Evolutionary conservation across 2,797 vertebrate species (phyloP).

Genomic region (Pangasius sanitwongsei): DNA sequence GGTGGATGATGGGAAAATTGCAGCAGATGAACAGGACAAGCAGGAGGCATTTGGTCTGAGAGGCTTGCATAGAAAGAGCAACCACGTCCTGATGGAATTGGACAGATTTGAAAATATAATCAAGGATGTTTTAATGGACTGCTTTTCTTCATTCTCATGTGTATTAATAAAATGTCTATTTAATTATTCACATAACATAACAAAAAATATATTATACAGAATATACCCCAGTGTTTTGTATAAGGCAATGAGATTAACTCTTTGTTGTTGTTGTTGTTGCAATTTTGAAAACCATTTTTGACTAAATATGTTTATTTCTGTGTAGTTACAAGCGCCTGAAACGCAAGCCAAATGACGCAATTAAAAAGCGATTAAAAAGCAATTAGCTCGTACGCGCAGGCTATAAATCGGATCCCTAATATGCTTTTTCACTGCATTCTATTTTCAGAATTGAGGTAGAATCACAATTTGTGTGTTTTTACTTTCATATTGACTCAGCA

Average conservation of each 20-base stretch:
- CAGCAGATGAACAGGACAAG: conserved; percentile 25
- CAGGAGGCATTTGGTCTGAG: conserved; percentile 9
- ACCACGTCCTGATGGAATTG: background rate
- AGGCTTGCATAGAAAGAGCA: background rate
- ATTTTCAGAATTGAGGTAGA: background rate
- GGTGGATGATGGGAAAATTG: conserved; percentile 10
- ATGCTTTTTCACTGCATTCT: background rate
- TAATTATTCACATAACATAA: background rate
- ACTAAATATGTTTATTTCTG: background rate
- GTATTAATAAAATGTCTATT: background rate
- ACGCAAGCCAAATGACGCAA: background rate
- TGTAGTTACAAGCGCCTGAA: background rate
- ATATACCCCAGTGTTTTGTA: background rate
- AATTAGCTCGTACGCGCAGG: background rate
- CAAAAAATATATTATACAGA: background rate
- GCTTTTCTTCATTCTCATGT: background rate
- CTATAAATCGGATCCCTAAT: background rate
- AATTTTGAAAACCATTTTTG: background rate
- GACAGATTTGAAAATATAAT: background rate
- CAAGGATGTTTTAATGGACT: background rate
- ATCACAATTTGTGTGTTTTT: background rate
- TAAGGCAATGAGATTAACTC: background rate
- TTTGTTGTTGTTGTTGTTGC: background rate
- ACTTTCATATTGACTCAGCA: background rate
- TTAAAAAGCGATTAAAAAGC: conserved; percentile 14